A percentile compares a stretch with the other conserved stretches of the same genome.
phyloP scores from a whole-genome alignment of 1,140 invertebrate genomes.

The Thalassaphorura encarpata region DNA sequence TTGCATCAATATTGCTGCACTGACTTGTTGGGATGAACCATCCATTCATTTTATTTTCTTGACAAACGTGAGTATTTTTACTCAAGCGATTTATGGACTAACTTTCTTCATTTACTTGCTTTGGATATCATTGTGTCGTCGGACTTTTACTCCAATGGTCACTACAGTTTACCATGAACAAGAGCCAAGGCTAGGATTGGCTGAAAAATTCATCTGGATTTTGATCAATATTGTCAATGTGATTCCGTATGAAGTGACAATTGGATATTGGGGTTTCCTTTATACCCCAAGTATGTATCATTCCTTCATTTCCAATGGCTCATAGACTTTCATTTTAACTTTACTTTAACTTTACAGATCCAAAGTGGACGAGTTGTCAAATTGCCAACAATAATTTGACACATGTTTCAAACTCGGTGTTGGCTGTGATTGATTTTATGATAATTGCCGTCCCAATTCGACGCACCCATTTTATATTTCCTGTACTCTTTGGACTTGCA shows the following conservation, averaged over 20 bases:
- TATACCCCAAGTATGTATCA: neutral
- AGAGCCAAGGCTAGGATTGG: too few species aligned
- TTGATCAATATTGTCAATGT: slow-evolving; percentile 5
- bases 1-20: neutral
- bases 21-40: neutral
- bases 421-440: neutral
- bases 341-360: too few species aligned
- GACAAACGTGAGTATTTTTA: neutral
- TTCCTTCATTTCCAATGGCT: too few species aligned
- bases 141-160: too few species aligned
- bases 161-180: too few species aligned
- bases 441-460: neutral
- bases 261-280: neutral
- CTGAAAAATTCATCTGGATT: slow-evolving; percentile 12
- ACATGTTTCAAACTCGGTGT: neutral
- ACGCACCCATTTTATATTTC: neutral
- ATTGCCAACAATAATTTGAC: neutral
- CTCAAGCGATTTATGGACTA: neutral
- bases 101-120: neutral
- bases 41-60: neutral
- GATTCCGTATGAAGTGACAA: slow-evolving; percentile 3
- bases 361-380: too few species aligned
- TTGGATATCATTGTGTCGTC: too few species aligned
- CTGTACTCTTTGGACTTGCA: neutral
- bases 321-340: too few species aligned